Base-by-base conservation (phyloP, 2,888 invertebrate species). In the Drosophila suboccidentalis region DNA sequence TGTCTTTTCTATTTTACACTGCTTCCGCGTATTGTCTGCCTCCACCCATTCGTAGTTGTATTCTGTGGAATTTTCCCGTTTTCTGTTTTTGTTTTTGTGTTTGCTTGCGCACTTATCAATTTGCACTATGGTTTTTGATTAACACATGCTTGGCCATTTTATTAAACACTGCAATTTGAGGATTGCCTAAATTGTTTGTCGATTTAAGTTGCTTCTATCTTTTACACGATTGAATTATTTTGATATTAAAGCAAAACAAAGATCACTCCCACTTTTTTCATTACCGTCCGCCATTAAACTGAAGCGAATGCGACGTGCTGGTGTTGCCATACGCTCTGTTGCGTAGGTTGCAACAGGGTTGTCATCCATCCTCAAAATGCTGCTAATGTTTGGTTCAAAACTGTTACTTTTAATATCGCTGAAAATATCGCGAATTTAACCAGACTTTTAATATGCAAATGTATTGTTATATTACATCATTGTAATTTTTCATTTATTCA, bases 241-340 rank as follows among this genome's bases (percentile, higher is more conserved):
- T 55, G 10, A 44, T 71, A 36, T 59, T 13, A 58, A 55, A 32
- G 55, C 66, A 59, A 55, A 73, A 71, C 67, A 79, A 63, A 69
- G 78, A 81, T 86, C 85, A 79, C 84, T 84, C 76, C 75, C 78
- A 76, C 75, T 78, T 78, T 72, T 79, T 75, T 71, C 65, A 49
- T 75, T 71, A 74, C 61, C 57, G 79, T 77, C 81, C 81, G 79
- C 83, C 79, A 78, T 80, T 78, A 47, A 78, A 67, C 75, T 74
- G 29, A 77, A 75, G 49, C 66, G 22, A 67, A 38, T 77, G 44
- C 41, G 62, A 71, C 43, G 58, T 53, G 61, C 57, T 67, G 53
- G 80, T 63, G 66, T 83, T 76, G 64, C 75, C 78, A 75, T 77
- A 77, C 64, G 9, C 60, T 59, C 9, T 9, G 55, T 50, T 70